Conservation (phyloP, 1,140 invertebrate genomes). For the Thaumatotibia leucotreta region DNA sequence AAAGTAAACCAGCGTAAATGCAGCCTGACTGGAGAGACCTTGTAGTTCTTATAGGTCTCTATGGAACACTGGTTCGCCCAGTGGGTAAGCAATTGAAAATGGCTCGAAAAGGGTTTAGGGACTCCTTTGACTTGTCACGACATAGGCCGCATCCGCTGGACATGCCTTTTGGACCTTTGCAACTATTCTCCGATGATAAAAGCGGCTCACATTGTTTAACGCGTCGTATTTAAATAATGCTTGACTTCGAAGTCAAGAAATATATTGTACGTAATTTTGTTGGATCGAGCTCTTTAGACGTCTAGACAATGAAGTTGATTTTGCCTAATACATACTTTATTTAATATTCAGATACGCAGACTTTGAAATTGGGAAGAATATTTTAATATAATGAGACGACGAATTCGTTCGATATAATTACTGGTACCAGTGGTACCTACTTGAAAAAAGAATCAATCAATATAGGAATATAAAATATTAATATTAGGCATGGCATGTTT, state of each 20-base stretch:
- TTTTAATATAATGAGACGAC: too few relatives aligned
- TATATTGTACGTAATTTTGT: not conserved
- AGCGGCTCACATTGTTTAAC: not conserved
- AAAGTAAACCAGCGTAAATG: not conserved
- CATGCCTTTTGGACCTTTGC: not conserved
- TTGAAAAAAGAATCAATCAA: too few relatives aligned
- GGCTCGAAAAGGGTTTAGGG: not conserved
- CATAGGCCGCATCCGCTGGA: not conserved
- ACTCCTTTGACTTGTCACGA: conserved; percentile 1
- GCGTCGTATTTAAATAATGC: not conserved
- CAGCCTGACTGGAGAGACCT: not conserved
- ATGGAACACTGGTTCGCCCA: not conserved
- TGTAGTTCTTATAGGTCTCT: not conserved
- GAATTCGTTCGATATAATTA: too few relatives aligned
- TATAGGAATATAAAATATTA: too few relatives aligned
- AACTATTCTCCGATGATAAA: not conserved
- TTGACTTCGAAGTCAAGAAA: not conserved
- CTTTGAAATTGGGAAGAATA: not conserved
- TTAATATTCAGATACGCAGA: not conserved
- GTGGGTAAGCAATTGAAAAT: not conserved
- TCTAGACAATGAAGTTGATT: not conserved
- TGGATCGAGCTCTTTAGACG: not conserved
- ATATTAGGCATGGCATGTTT: too few relatives aligned
- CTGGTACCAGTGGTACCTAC: too few relatives aligned
- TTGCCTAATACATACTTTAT: not conserved